phyloP scores from a whole-genome alignment of 2,797 vertebrate species.

The Lepilemur ruficaudatus region DNA sequence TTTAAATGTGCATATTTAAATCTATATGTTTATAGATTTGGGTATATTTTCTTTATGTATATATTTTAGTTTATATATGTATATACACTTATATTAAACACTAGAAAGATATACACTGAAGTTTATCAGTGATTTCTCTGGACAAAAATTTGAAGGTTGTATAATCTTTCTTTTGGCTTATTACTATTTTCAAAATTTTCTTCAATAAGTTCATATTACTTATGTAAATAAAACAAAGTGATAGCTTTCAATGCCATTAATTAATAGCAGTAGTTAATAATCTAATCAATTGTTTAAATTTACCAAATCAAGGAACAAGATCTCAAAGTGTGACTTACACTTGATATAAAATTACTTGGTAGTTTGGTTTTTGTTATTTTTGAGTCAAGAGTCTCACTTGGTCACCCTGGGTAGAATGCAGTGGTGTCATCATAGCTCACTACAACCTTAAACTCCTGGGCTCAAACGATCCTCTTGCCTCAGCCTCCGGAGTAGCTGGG shows the following conservation, averaged over 20 bases:
- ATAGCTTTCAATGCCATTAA: not conserved
- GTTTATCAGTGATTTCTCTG: not conserved
- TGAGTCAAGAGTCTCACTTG: no score
- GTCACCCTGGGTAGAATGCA: no score
- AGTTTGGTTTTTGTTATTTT: not conserved
- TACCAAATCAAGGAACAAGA: not conserved
- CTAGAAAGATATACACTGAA: not conserved
- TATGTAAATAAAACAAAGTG: not conserved
- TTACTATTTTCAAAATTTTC: slow-evolving; percentile 4
- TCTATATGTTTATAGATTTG: not conserved
- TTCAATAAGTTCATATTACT: not conserved
- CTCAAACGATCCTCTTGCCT: no score
- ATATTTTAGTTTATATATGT: not conserved
- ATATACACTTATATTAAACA: not conserved
- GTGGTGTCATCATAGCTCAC: no score
- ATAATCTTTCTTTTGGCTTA: slow-evolving; percentile 10
- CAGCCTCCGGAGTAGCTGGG: no score
- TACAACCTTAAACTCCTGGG: no score
- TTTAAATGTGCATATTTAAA: not conserved
- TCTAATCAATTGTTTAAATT: not conserved
- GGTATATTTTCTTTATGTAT: not conserved
- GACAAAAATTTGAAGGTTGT: not conserved
- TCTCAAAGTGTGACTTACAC: not conserved
- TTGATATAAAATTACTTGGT: not conserved
- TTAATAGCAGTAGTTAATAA: not conserved